Base-by-base conservation (phyloP, 2,888 invertebrate species). In the Cataglyphis rosenhaueri region DNA sequence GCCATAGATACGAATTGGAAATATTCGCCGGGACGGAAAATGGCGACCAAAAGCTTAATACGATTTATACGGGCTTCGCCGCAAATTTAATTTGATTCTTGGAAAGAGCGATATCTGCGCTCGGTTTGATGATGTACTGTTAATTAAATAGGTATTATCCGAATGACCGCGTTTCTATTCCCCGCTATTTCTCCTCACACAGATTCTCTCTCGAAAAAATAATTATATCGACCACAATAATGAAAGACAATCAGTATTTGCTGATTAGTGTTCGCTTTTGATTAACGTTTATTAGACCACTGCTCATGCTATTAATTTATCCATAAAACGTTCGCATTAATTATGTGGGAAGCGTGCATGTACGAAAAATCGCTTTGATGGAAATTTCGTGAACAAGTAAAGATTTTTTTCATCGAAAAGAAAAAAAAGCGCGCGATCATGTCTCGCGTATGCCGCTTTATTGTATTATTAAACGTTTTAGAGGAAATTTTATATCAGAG, bases 381-480 rank as follows among this genome's bases (percentile, higher is more conserved):
- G 29, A 64, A 62, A 74, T 32, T 41, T 73, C 18, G 38, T 41
- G 41, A 73, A 59, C 21, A 59, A 41, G 12, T 35, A 44, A 32
- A 38, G 41, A 59, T 18, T 44, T 44, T 44, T 44, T 44, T 70
- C 18, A 29, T 59, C 6, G 18, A 25, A 70, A 32, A 21, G 4
- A 21, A 6, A 55, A 38, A 38, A n/a, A 21, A 38, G 29, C n/a
- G 66, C 8, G 4, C n/a, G 10, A 35, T 66, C n/a, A 25, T 44
- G 10, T 78, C 29, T 41, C 29, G 3, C 65, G n/a, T 35, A 12
- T 21, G 68, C 10, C 59, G 59, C 59, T 70, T 79, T 78, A 61
- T 70, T 78, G 66, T 55, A 88, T 88, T 88, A 86, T 88, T 87
- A 87, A 88, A 85, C 85, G 82, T 88, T 88, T 85, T 84, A 88